Conservation (phyloP, 2,888 invertebrate genomes). For the Ectemnius continuus region DNA sequence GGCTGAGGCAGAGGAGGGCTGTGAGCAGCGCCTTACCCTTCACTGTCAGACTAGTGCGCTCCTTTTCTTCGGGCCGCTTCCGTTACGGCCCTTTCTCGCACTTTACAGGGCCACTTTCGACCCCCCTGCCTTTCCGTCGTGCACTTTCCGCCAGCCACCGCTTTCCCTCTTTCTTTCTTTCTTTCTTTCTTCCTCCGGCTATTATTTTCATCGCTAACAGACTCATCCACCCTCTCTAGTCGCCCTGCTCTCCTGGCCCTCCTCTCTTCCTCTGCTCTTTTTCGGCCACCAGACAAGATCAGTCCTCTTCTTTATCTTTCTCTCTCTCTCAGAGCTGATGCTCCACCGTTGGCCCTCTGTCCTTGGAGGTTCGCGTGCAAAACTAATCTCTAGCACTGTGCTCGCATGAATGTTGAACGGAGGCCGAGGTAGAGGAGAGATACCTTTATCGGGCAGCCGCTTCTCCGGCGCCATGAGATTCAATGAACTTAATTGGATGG, state of each 20-base stretch:
- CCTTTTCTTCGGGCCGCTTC: background rate
- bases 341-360: background rate
- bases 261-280: conserved; percentile 24
- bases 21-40: conserved; percentile 15
- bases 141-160: conserved; percentile 26
- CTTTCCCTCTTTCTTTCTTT: background rate
- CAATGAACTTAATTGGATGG: too few relatives aligned
- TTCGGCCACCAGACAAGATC: conserved; percentile 40
- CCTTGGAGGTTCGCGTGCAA: background rate
- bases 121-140: conserved; percentile 30
- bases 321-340: conserved; percentile 27
- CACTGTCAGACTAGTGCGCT: background rate
- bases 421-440: background rate
- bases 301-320: background rate
- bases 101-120: conserved; percentile 40
- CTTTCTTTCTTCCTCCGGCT: conserved; percentile 11
- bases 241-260: background rate
- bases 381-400: conserved; percentile 4
- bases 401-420: conserved; percentile 6
- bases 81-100: background rate
- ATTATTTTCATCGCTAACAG: conserved; percentile 58
- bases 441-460: too few relatives aligned
- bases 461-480: too few relatives aligned
- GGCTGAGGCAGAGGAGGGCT: background rate
- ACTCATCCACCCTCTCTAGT: conserved; percentile 46